phyloP scores from a whole-genome alignment of 2,888 invertebrate genomes.

The Aspidiotus destructor region DNA sequence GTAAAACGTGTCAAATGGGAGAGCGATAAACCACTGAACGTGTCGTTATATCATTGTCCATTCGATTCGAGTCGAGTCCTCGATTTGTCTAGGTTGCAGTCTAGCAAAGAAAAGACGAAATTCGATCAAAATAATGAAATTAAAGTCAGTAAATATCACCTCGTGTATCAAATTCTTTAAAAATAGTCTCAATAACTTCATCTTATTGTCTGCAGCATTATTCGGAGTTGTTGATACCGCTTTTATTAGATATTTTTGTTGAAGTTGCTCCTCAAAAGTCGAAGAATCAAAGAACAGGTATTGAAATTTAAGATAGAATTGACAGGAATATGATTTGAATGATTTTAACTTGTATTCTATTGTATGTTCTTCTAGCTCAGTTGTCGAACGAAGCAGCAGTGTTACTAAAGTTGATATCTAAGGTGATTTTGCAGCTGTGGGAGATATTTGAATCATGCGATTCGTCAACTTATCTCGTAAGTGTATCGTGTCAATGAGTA shows the following conservation, averaged over 20 bases:
- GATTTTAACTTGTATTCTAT: background rate
- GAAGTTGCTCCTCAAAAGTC: slow-evolving; percentile 55
- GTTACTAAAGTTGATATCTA: slow-evolving; percentile 53
- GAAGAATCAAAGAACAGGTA: slow-evolving; percentile 31
- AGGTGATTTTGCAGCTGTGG: slow-evolving; percentile 55
- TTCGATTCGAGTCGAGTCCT: slow-evolving; percentile 1
- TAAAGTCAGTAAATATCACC: background rate
- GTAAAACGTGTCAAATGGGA: slow-evolving; percentile 16
- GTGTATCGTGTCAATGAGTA: background rate
- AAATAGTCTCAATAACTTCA: background rate
- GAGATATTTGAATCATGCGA: slow-evolving; percentile 38
- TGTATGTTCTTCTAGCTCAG: slow-evolving; percentile 10
- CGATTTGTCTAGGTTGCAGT: slow-evolving; percentile 11
- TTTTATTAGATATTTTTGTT: slow-evolving; percentile 74
- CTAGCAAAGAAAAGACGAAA: background rate
- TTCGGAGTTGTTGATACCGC: slow-evolving; percentile 58
- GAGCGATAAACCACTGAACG: slow-evolving; percentile 5
- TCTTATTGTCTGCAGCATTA: slow-evolving; percentile 46
- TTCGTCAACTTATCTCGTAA: slow-evolving; percentile 29
- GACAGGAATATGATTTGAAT: background rate
- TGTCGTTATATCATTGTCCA: slow-evolving; percentile 16
- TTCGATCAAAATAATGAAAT: slow-evolving; percentile 15
- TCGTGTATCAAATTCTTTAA: too few relatives aligned
- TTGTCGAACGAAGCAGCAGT: slow-evolving; percentile 54
- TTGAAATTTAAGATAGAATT: background rate